These are phyloP conservation scores for Neomorphus geoffroyi DNA, from an alignment of 2,797 vertebrate genomes.

Conservation along the genomic window DNA sequence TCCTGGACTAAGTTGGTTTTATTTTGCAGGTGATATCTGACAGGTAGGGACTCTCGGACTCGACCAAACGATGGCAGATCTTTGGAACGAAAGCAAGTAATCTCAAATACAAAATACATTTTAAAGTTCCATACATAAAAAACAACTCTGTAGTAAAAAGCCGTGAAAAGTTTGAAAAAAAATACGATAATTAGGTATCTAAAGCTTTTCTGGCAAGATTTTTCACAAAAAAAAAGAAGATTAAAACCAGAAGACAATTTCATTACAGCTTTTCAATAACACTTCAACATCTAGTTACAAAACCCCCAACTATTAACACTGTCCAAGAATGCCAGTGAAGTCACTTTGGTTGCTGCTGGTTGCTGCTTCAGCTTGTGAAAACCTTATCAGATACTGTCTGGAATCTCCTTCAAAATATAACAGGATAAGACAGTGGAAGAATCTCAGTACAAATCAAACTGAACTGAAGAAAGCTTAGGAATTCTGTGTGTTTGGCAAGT, in stretches of 20 bases:
- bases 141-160: neutral
- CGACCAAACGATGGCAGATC: slow-evolving; percentile 93
- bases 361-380: neutral
- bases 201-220: neutral
- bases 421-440: neutral
- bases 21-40: slow-evolving; percentile 92
- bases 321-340: neutral
- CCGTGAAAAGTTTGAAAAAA: neutral
- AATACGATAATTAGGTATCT: neutral
- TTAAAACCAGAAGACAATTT: neutral
- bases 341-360: neutral
- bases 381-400: neutral
- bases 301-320: neutral
- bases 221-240: neutral
- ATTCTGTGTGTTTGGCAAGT: neutral
- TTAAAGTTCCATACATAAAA: neutral
- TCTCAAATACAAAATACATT: neutral
- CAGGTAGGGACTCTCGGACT: slow-evolving; percentile 92
- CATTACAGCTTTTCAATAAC: neutral
- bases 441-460: neutral
- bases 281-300: neutral
- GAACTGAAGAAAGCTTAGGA: neutral
- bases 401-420: neutral
- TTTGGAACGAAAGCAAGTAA: slow-evolving; percentile 53
- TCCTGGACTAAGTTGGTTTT: slow-evolving; percentile 92